Evolutionary conservation across 2,797 vertebrate species (phyloP), one percentile per base, ranked within the genome.

Genomic region (Tokudaia muenninki): DNA sequence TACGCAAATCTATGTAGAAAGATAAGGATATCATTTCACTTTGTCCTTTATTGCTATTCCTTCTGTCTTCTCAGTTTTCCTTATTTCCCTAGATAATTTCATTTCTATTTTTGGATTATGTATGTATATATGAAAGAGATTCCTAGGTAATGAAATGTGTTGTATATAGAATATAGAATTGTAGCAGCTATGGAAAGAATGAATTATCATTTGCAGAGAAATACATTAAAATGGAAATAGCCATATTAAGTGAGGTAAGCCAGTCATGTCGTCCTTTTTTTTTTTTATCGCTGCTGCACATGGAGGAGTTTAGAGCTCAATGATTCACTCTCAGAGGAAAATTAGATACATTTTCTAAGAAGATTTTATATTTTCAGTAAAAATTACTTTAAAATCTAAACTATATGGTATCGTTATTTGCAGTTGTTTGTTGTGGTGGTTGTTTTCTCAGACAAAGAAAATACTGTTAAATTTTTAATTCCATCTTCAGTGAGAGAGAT

Each of bases 301-400:
- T 22, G 37, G 14, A 61, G 37, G 8, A 9, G 41, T 41, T 80
- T 31, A 21, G 47, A 91, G 31, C 26, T 86, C 24, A 19, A 55
- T 80, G 78, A 24, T 80, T 13, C 6, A n/a, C 74, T 14, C 24
- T 88, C 63, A 80, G 34, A 57, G n/a, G 34, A 78, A n/a, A 52
- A 80, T 52, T 31, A 63, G 57, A 91, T 52, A 14, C 11, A 31
- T 92, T 67, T 80, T 81, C 37, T 92, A 6, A 17, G 22, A 61
- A 50, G 31, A 80, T 72, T 79, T 92, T 82, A 55, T 74, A 65
- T 57, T 61, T 41, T 91, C 34, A 61, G 77, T 37, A 92, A 94
- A 79, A 80, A 10, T 12, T 77, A 50, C 72, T 70, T n/a, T 31
- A 4, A 92, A 77, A 87, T 67, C 19, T 75, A 47, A 90, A 74